Evolutionary conservation across 2,113 vertebrate genomes (phyloP).

Genomic region (Prionailurus viverrinus): DNA sequence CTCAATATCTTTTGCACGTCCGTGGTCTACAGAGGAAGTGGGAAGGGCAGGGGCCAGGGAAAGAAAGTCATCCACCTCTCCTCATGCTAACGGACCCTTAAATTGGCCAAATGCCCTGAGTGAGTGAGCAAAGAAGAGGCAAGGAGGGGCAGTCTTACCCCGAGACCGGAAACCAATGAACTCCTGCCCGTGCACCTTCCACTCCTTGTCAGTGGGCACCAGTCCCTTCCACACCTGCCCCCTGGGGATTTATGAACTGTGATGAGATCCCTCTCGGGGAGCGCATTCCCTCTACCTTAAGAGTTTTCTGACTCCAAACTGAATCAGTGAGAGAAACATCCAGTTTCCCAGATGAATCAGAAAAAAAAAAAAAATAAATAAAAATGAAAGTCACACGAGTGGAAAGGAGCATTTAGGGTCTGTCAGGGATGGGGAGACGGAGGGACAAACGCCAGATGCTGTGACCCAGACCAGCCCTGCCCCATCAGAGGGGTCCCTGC

Average conservation of each 20-base stretch:
- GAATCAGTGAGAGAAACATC: not conserved
- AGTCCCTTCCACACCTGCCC: not conserved
- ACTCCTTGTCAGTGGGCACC: not conserved
- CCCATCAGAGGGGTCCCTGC: not conserved
- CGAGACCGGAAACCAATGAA: fast-evolving
- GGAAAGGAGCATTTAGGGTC: not conserved
- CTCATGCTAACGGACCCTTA: fast-evolving
- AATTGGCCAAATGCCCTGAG: not conserved
- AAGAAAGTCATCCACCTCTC: not conserved
- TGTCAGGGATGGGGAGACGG: fast-evolving
- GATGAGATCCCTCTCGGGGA: not conserved
- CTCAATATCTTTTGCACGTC: slow-evolving; percentile 17
- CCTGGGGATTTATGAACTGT: fast-evolving
- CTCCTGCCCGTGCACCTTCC: not conserved
- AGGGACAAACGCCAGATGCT: not conserved
- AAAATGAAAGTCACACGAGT: not conserved
- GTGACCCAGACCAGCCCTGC: not conserved
- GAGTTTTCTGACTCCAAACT: not conserved
- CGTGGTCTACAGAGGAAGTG: no score
- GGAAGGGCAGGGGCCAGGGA: not conserved
- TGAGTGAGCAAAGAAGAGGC: fast-evolving
- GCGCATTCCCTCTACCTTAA: fast-evolving
- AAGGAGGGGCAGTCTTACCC: fast-evolving
- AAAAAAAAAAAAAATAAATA: not conserved
- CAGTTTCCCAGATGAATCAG: not conserved